Evolutionary conservation across 2,888 invertebrate genomes (phyloP).

Genomic region (Dicyrtomina minuta): DNA sequence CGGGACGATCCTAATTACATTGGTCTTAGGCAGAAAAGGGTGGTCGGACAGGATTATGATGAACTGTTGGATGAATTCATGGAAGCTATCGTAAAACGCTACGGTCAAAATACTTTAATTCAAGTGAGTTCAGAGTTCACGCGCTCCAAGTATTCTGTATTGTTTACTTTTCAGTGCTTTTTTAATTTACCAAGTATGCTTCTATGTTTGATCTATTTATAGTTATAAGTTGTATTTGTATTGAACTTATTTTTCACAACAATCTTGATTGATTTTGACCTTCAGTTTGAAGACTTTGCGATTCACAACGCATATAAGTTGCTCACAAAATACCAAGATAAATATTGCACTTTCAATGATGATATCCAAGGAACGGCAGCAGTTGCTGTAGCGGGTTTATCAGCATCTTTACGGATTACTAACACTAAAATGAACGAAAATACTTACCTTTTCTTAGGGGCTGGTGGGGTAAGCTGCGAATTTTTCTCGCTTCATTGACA

Average conservation of each 20-base stretch:
- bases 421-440: constrained; percentile 79
- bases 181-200: too few relatives aligned
- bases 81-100: constrained; percentile 80
- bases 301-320: constrained; percentile 95
- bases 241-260: too few relatives aligned
- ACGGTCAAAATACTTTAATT: constrained; percentile 81
- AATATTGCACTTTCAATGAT: constrained; percentile 96
- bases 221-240: too few relatives aligned
- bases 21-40: constrained; percentile 88
- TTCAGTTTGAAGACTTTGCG: constrained; percentile 98
- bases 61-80: constrained; percentile 97
- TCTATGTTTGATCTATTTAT: too few relatives aligned
- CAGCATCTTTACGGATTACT: constrained; percentile 83
- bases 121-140: too few relatives aligned
- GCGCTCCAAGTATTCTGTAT: too few relatives aligned
- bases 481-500: too few relatives aligned
- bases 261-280: too few relatives aligned
- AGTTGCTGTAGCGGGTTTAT: constrained; percentile 90
- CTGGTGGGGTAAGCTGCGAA: constrained; percentile 82
- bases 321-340: constrained; percentile 81
- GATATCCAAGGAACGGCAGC: constrained; percentile 98
- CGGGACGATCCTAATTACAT: constrained; percentile 93
- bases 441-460: constrained; percentile 89
- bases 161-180: too few relatives aligned
- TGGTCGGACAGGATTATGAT: constrained; percentile 79